phyloP scores from a whole-genome alignment of 2,797 vertebrate genomes.

The Hippocampus kuda region DNA sequence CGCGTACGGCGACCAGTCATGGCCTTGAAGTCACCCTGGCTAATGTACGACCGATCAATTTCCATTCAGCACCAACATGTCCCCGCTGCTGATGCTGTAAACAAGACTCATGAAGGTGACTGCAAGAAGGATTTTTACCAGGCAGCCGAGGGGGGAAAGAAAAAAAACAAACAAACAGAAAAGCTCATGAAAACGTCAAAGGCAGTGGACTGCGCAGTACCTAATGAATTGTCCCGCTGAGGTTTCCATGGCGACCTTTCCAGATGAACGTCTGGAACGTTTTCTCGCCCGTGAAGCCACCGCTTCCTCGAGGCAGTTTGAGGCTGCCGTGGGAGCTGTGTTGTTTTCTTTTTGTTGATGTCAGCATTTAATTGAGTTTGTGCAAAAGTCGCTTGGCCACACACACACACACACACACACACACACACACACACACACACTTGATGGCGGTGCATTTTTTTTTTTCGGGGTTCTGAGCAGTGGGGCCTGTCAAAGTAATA shows the following conservation, averaged over 20 bases:
- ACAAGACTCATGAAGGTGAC: not conserved
- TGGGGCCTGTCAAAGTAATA: constrained; percentile 26
- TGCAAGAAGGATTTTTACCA: not conserved
- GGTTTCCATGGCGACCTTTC: constrained; percentile 3
- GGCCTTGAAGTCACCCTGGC: not conserved
- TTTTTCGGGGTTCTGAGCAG: constrained; percentile 3
- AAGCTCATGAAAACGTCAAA: not conserved
- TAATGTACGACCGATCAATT: not conserved
- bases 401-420: constrained; percentile 3
- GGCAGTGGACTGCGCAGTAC: not conserved
- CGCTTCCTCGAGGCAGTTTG: not conserved
- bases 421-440: constrained; percentile 1
- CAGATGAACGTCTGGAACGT: not conserved
- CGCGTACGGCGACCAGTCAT: not conserved
- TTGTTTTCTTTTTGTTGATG: constrained; percentile 2
- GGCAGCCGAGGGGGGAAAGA: not conserved
- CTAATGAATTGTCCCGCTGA: constrained; percentile 1
- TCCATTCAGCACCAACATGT: not conserved
- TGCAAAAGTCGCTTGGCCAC: constrained; percentile 11
- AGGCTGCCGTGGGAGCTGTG: not conserved
- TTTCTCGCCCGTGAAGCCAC: not conserved
- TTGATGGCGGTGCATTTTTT: not conserved
- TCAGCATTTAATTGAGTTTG: constrained; percentile 11
- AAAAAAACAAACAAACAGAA: not conserved
- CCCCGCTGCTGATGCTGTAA: not conserved